Evolutionary conservation across 2,797 vertebrate species (phyloP).

Genomic region (Lepus oiostolus): DNA sequence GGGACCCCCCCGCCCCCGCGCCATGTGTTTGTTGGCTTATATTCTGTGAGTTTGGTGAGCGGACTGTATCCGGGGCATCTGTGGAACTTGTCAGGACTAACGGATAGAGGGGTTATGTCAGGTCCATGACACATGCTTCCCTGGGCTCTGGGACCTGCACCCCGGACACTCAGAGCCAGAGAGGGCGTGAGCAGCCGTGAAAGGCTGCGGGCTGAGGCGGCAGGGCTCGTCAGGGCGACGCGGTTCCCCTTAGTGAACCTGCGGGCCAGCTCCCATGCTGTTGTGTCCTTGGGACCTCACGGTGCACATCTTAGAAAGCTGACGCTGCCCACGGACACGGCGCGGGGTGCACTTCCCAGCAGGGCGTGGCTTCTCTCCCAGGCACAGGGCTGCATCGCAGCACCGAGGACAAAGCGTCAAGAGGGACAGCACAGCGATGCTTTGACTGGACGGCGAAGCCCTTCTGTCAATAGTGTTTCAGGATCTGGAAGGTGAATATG

Average conservation of each 20-base stretch:
- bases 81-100: background rate
- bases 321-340: background rate
- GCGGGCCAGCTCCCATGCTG: too few species aligned
- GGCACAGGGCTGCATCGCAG: background rate
- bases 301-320: accelerated
- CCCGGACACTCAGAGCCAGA: background rate
- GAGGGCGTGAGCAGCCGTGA: accelerated
- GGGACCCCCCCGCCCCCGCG: slow-evolving; percentile 33
- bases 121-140: background rate
- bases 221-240: background rate
- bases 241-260: background rate
- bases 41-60: slow-evolving; percentile 27
- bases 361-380: accelerated
- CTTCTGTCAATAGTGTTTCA: background rate
- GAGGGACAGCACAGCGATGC: too few species aligned
- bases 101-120: background rate
- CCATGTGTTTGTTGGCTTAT: background rate
- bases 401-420: background rate
- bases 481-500: background rate
- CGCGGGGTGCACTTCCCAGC: too few species aligned
- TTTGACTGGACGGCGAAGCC: background rate
- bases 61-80: background rate
- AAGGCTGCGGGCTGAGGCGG: accelerated
- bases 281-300: background rate
- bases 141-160: background rate